Evolutionary conservation across 2,113 vertebrate genomes (phyloP).

Genomic region (Rhipidura dahli): DNA sequence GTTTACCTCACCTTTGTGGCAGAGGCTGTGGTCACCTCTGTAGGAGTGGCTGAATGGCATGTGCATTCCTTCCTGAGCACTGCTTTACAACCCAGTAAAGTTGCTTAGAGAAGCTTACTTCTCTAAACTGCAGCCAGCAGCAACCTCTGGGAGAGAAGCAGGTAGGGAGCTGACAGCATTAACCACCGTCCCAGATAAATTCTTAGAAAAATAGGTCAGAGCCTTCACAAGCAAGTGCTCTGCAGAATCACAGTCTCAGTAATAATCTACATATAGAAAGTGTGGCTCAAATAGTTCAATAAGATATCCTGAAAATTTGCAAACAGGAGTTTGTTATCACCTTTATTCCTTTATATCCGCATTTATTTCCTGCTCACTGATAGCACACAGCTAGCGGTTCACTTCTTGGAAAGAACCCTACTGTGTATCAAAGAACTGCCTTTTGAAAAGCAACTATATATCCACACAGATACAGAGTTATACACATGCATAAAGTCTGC

Average conservation of each 20-base stretch:
- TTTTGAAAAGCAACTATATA: not conserved
- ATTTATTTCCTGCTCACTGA: not conserved
- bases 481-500: not conserved
- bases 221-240: not conserved
- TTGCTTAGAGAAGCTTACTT: no score
- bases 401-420: not conserved
- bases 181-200: not conserved
- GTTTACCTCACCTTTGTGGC: not conserved
- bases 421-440: not conserved
- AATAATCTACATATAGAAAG: accelerated
- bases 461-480: not conserved
- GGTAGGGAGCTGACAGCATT: not conserved
- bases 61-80: not conserved
- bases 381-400: not conserved
- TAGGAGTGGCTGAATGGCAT: not conserved
- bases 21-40: not conserved
- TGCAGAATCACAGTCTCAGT: not conserved
- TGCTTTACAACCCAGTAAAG: not conserved
- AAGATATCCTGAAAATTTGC: not conserved
- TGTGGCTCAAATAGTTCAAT: not conserved
- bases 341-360: not conserved
- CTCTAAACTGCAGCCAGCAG: not conserved
- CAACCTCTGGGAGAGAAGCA: not conserved
- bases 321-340: not conserved
- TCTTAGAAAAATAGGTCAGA: conserved; percentile 31